Base-by-base conservation (phyloP, 2,797 vertebrate genomes). In the Decapterus maruadsi region DNA sequence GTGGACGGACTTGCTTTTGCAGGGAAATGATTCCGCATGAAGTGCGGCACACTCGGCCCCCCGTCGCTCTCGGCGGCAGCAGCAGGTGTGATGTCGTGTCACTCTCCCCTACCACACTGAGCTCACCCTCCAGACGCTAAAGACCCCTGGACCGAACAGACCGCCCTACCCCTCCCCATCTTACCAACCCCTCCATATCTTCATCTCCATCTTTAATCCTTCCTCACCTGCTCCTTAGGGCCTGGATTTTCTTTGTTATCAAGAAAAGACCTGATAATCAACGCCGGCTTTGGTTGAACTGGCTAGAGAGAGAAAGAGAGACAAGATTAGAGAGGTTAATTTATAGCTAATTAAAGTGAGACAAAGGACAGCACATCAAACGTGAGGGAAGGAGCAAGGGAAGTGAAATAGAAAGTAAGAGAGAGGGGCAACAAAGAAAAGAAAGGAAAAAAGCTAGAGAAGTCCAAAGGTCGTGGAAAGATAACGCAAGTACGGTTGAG, bases 21-120 rank as follows among this genome's bases (percentile, higher is more conserved):
- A 94, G 93, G 96, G 98, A 98, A 96, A 99, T 99, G 98, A 99
- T 99, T 97, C 98, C 98, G 83, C 97, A 99, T 99, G 98, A 98
- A 98, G 96, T 94, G 92, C 94, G 91, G 95, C 94, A 92, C 93
- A 87, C 88, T 92, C 87, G 90, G 86, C 90, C 92, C 90, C 90
- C 91, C 71, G 92, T 92, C 89, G 87, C 86, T 85, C 80, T 84
- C 79, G 92, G 92, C 95, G 90, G 81, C 93, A 95, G 96, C 95
- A 96, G 96, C 96, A 95, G 96, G 97, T 96, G 96, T 95, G 95
- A 97, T 94, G 95, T 95, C 94, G 85, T 82, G 80, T 91, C 80
- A 22, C 77, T 89, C 86, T 86, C 77, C 78, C 82, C 81, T 40
- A 53, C 73, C 42, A 63, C 82, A 69, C 83, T 87, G 85, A 86